Evolutionary conservation across 2,888 invertebrate genomes (phyloP), one percentile per base, ranked within the genome.

Genomic region (Ernsta delagoae): DNA sequence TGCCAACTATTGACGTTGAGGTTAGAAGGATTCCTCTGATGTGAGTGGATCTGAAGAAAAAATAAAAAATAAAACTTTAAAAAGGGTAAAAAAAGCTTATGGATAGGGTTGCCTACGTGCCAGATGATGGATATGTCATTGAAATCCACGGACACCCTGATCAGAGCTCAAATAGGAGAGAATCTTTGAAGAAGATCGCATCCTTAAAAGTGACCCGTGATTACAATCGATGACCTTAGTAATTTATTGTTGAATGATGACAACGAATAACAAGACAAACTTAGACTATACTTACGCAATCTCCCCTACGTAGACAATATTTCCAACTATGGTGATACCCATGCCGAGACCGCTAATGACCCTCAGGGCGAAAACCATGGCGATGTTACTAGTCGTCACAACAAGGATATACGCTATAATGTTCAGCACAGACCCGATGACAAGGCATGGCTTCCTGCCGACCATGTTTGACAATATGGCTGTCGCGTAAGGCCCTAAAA

Each of bases 21-120:
- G 83, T 84, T 5, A 84, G 71, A 0, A 84, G 71, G 4, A 83
- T 80, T 0, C 84, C 85, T 68, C 85, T 71, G 6, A 84, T 78
- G 57, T 76, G 68, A 24, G 77, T 76, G 7, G 78, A 77, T 36
- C 78, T 78, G 63, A 53, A 74, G 61, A n/a, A 9, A 16, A 12
- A 59, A 45, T 36, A 39, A n/a, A 12, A 6, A 31, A 7, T 54
- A n/a, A n/a, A 24, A 1, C 24, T 24, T 24, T 24, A 24, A 24
- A 24, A 24, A 24, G 24, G 1, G 24, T 3, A 24, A 24, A 24
- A 24, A 24, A 24, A 24, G 8, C 9, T 24, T 24, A 24, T 24
- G 24, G 3, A 3, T 24, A 24, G n/a, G 5, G 24, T 24, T 1
- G 24, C 24, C 24, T 24, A 3, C 24, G 24, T 24, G 24, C 24